A percentile compares a stretch with the other conserved stretches of the same genome.
Conservation (phyloP, 1,140 invertebrate species). For the Penaeus japonicus region DNA sequence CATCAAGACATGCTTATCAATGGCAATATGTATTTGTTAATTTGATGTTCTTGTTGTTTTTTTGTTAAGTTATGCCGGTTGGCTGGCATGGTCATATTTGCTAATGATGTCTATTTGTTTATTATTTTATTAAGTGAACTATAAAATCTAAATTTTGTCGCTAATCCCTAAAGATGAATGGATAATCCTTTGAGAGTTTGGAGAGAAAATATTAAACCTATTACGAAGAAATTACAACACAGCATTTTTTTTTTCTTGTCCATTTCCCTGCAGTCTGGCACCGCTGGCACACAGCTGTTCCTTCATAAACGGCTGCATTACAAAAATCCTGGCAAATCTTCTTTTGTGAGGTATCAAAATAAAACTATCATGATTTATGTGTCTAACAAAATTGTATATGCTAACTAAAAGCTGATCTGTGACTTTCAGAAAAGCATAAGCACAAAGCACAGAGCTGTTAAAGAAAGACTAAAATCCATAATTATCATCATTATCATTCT, state of each 20-base stretch:
- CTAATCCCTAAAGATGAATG: too few relatives aligned
- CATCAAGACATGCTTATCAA: too few relatives aligned
- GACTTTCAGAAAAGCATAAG: constrained; percentile 36
- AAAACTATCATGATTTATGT: constrained; percentile 52
- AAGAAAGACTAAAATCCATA: neutral
- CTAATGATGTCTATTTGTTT: too few relatives aligned
- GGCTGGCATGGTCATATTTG: too few relatives aligned
- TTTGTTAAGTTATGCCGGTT: too few relatives aligned
- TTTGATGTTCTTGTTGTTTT: too few relatives aligned
- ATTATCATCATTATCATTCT: neutral
- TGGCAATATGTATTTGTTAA: too few relatives aligned
- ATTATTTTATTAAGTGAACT: too few relatives aligned
- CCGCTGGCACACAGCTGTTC: constrained; percentile 23
- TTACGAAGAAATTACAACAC: neutral
- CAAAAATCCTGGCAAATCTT: constrained; percentile 52
- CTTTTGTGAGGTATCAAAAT: constrained; percentile 55
- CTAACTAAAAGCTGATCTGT: constrained; percentile 25
- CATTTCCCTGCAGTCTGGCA: neutral
- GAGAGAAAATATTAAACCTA: neutral
- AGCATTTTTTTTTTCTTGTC: neutral
- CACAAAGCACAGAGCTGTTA: constrained; percentile 40
- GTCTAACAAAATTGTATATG: constrained; percentile 45
- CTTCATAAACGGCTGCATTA: constrained; percentile 48
- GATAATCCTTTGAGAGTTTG: too few relatives aligned
- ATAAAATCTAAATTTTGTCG: too few relatives aligned